These are phyloP conservation scores for Nebria brevicollis DNA, from an alignment of 2,888 invertebrate genomes.

Conservation along the genomic window DNA sequence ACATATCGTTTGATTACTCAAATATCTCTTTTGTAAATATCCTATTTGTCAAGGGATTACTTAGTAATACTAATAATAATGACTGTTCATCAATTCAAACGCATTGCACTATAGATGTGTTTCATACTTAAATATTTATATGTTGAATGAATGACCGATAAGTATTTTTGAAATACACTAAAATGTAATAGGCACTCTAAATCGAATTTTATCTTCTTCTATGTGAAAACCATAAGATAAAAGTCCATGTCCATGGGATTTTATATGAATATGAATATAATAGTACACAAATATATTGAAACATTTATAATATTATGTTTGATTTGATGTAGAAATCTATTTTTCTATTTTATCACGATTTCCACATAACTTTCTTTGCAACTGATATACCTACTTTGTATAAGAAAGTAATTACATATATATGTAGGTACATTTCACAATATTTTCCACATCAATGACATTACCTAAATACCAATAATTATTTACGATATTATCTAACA, in stretches of 20 bases:
- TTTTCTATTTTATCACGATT: not conserved
- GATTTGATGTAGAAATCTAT: not conserved
- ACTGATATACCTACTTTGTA: not conserved
- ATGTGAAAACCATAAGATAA: not conserved
- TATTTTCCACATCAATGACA: not conserved
- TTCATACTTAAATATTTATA: not conserved
- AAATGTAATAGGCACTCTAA: not conserved
- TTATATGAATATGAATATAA: too few species aligned
- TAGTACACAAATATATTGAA: too few species aligned
- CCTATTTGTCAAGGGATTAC: not conserved
- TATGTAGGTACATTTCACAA: not conserved
- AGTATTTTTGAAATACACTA: not conserved
- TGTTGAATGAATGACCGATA: not conserved
- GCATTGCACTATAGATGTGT: not conserved
- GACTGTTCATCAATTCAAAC: not conserved
- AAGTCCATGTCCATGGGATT: not conserved
- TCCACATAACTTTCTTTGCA: not conserved
- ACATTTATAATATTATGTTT: not conserved
- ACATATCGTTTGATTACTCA: conserved; percentile 8
- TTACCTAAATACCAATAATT: conserved; percentile 34
- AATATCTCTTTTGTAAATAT: not conserved
- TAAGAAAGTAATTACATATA: not conserved
- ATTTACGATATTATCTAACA: conserved; percentile 22
- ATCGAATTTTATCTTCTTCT: not conserved
- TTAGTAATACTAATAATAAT: not conserved